Evolutionary conservation across 1,140 invertebrate species (phyloP).

Genomic region (Drosophila suzukii): DNA sequence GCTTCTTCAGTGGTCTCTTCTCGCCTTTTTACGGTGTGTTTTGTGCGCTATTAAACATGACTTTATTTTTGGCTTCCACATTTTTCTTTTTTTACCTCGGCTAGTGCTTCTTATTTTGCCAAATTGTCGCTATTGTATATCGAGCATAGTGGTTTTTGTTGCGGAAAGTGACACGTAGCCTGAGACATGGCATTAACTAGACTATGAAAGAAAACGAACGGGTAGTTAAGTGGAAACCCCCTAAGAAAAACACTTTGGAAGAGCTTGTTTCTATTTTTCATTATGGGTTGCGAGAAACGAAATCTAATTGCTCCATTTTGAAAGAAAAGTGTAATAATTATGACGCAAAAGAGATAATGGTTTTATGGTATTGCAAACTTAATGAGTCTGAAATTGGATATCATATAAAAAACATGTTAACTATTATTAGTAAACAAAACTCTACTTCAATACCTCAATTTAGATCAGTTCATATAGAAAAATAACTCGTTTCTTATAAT

Average conservation of each 20-base stretch:
- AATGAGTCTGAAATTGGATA: background rate
- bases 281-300: background rate
- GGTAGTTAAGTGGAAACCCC: background rate
- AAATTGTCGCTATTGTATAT: slow-evolving; percentile 50
- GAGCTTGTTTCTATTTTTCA: slow-evolving; percentile 3
- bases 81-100: background rate
- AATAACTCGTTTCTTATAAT: too few species aligned
- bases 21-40: slow-evolving; percentile 45
- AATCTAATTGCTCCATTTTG: background rate
- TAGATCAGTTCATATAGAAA: too few species aligned
- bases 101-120: slow-evolving; percentile 33
- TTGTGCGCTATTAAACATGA: slow-evolving; percentile 63
- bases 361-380: background rate
- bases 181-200: slow-evolving; percentile 34
- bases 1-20: slow-evolving; percentile 15
- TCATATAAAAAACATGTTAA: too few species aligned
- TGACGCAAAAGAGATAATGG: background rate
- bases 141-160: slow-evolving; percentile 29
- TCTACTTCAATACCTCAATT: too few species aligned
- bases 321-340: background rate
- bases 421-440: too few species aligned
- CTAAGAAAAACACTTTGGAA: background rate
- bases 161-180: slow-evolving; percentile 39
- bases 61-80: slow-evolving; percentile 49
- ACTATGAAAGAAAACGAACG: slow-evolving; percentile 26